These are phyloP conservation scores for Chauna torquata DNA, from an alignment of 2,113 vertebrate species.

Conservation along the genomic window DNA sequence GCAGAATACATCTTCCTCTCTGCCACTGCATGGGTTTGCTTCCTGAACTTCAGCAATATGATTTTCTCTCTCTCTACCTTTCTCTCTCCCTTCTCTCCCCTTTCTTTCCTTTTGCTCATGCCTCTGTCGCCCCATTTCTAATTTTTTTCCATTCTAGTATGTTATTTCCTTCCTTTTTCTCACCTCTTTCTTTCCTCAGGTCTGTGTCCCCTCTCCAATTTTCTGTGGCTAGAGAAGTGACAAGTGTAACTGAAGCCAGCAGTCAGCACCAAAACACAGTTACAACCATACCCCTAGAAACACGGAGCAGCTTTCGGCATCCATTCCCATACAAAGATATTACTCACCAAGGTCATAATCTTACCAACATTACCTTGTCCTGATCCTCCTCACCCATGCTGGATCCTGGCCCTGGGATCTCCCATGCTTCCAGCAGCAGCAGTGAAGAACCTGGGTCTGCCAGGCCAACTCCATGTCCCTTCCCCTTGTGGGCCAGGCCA, in stretches of 20 bases:
- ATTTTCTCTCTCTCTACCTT: neutral
- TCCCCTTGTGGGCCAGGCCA: neutral
- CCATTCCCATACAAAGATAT: neutral
- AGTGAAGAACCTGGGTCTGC: neutral
- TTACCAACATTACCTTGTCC: neutral
- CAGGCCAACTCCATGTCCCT: neutral
- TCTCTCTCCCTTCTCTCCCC: neutral
- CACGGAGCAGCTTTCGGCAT: neutral
- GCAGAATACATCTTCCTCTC: neutral
- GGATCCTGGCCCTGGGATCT: neutral
- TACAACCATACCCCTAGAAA: neutral
- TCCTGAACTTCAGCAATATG: neutral
- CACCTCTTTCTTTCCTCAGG: neutral
- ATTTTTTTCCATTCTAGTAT: neutral
- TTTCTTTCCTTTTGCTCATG: neutral
- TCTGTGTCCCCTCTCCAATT: neutral
- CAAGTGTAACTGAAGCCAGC: neutral
- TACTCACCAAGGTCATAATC: neutral
- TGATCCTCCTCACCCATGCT: neutral
- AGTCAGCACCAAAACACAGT: neutral
- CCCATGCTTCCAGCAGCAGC: neutral
- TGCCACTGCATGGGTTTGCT: neutral
- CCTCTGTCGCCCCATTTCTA: neutral
- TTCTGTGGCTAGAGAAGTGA: neutral
- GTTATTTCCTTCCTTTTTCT: neutral